Conservation (phyloP, 2,888 invertebrate genomes). For the Lysandra coridon region DNA sequence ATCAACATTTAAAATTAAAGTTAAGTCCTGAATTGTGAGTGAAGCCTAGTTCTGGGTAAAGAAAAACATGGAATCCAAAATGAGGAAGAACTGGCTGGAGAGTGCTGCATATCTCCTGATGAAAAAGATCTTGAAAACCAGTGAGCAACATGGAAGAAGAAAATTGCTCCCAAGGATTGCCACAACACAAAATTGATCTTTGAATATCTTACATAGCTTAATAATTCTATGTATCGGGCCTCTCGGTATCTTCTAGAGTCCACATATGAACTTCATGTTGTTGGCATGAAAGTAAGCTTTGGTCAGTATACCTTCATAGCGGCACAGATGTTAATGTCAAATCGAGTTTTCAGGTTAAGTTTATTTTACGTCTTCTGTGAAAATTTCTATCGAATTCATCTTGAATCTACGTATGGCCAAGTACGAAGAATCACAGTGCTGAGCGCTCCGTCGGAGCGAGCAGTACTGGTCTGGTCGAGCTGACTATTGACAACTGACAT, state of each 20-base stretch:
- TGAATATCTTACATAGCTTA: slow-evolving; percentile 38
- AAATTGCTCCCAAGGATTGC: slow-evolving; percentile 26
- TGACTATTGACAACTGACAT: slow-evolving; percentile 64
- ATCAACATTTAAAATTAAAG: slow-evolving; percentile 4
- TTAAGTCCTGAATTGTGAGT: slow-evolving; percentile 23
- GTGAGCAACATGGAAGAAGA: slow-evolving; percentile 10
- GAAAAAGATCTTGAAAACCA: slow-evolving; percentile 24
- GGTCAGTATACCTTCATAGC: slow-evolving; percentile 54
- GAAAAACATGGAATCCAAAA: slow-evolving; percentile 7
- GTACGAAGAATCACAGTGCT: slow-evolving; percentile 58
- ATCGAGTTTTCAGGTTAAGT: slow-evolving; percentile 77
- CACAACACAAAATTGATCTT: slow-evolving; percentile 18
- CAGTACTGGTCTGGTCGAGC: slow-evolving; percentile 68
- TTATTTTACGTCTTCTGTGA: slow-evolving; percentile 26
- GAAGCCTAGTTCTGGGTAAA: slow-evolving; percentile 14
- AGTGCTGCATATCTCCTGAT: slow-evolving; percentile 10
- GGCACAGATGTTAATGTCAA: slow-evolving; percentile 74
- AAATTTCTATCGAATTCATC: slow-evolving; percentile 6
- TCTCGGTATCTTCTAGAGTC: slow-evolving; percentile 45
- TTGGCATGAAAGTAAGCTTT: slow-evolving; percentile 54
- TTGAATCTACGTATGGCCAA: slow-evolving; percentile 29
- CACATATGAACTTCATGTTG: slow-evolving; percentile 51
- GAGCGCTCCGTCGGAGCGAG: slow-evolving; percentile 70
- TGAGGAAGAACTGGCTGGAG: slow-evolving; percentile 18
- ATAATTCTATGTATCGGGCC: slow-evolving; percentile 40